A percentile compares a stretch with the other conserved stretches of the same genome.
These are phyloP conservation scores for Balanococcus diminutus DNA, from an alignment of 2,888 invertebrate species.

Conservation along the genomic window DNA sequence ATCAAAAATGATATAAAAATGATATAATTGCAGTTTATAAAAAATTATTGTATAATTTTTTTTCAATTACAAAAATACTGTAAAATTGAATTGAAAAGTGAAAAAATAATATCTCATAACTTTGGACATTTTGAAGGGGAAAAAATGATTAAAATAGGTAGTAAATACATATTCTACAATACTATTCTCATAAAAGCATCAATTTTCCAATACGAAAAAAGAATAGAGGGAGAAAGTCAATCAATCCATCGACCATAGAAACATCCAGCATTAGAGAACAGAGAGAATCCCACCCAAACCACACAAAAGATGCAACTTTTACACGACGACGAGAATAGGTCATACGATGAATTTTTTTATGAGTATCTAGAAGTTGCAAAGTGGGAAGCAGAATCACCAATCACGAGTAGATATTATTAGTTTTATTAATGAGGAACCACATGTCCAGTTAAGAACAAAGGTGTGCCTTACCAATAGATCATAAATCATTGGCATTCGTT, in stretches of 20 bases:
- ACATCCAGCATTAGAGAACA: background rate
- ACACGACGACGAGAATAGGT: background rate
- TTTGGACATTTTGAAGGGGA: too few relatives aligned
- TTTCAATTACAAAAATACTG: too few relatives aligned
- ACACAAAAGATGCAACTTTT: background rate
- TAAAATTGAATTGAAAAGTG: too few relatives aligned
- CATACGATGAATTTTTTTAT: background rate
- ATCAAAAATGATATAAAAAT: too few relatives aligned
- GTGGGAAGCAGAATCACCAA: background rate
- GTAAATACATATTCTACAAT: too few relatives aligned
- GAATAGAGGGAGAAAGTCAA: background rate
- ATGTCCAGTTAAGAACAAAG: background rate
- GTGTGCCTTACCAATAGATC: background rate
- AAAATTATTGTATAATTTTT: too few relatives aligned
- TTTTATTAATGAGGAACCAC: conserved; percentile 9
- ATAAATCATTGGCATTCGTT: background rate
- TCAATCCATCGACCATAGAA: background rate
- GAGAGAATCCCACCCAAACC: background rate
- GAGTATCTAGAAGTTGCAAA: background rate
- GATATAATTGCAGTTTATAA: too few relatives aligned
- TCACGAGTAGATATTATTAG: too few relatives aligned
- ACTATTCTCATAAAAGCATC: background rate
- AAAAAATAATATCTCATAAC: too few relatives aligned
- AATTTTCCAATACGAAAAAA: background rate
- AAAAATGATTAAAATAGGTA: too few relatives aligned